These are phyloP conservation scores for Salvelinus namaycush DNA, from an alignment of 2,113 vertebrate genomes.

Conservation along the genomic window DNA sequence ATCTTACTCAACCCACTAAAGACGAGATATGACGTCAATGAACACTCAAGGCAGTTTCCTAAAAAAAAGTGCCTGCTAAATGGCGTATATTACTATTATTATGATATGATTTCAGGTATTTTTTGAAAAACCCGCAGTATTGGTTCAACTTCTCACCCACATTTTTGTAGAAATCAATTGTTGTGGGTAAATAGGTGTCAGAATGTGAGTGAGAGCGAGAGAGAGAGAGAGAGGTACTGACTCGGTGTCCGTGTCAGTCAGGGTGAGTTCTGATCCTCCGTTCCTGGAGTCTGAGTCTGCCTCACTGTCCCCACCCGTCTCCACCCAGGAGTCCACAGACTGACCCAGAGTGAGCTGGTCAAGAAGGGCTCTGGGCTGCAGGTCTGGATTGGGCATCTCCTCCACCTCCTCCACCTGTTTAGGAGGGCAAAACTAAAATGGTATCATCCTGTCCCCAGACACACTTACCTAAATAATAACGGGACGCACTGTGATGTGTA, in stretches of 20 bases:
- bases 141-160: too few species aligned
- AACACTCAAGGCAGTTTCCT: too few species aligned
- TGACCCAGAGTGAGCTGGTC: slow-evolving; percentile 32
- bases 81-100: too few species aligned
- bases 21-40: too few species aligned
- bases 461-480: slow-evolving; percentile 12
- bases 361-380: neutral
- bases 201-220: neutral
- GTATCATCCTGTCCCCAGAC: neutral
- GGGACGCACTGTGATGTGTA: too few species aligned
- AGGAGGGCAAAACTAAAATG: neutral
- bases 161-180: too few species aligned
- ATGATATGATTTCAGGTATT: too few species aligned
- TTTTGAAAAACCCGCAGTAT: too few species aligned
- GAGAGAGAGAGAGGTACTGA: slow-evolving; percentile 50
- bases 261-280: slow-evolving; percentile 58
- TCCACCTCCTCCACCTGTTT: neutral
- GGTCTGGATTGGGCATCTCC: neutral
- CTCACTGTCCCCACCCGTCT: slow-evolving; percentile 51
- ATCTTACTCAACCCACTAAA: too few species aligned
- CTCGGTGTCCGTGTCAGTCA: slow-evolving; percentile 74
- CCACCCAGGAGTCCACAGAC: slow-evolving; percentile 28
- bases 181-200: too few species aligned
- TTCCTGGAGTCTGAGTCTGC: slow-evolving; percentile 49
- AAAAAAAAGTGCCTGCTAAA: neutral